phyloP scores from a whole-genome alignment of 2,113 vertebrate species.

The Apodemus sylvaticus region DNA sequence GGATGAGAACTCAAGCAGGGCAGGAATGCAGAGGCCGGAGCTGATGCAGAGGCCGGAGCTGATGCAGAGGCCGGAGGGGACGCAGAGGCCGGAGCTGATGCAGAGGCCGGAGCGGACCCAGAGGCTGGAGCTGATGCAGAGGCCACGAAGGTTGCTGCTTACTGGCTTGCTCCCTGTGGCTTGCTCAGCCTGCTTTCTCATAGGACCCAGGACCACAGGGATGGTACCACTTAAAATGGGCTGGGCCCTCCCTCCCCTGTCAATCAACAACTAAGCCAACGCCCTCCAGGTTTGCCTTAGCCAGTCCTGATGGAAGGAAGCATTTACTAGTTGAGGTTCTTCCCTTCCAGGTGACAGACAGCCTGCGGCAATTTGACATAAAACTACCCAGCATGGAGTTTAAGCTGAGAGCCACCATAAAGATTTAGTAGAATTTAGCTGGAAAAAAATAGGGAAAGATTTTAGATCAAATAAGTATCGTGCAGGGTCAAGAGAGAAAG shows the following conservation, averaged over 20 bases:
- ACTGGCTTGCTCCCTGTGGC: background rate
- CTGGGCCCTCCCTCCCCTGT: background rate
- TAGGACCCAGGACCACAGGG: background rate
- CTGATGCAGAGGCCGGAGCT: too few relatives aligned
- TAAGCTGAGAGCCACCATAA: constrained; percentile 2
- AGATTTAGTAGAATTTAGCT: constrained; percentile 20
- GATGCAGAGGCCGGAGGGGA: too few relatives aligned
- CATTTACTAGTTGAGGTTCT: background rate
- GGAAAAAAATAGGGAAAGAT: background rate
- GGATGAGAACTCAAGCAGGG: background rate
- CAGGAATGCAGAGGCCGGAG: too few relatives aligned
- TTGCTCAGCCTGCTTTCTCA: background rate
- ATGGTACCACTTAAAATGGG: background rate
- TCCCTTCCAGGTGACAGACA: background rate
- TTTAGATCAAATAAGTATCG: constrained; percentile 1
- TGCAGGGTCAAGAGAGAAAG: background rate
- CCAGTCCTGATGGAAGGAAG: background rate
- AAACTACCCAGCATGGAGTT: background rate
- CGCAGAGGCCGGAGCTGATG: too few relatives aligned
- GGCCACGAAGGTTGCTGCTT: background rate
- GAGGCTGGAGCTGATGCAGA: too few relatives aligned
- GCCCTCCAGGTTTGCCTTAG: background rate
- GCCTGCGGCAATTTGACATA: background rate
- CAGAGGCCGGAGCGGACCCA: too few relatives aligned
- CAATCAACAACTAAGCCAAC: background rate